Percentiles rank a stretch among this genome's conserved stretches.
Conservation (phyloP, 2,113 vertebrate species). For the Opisthocomus hoazin region DNA sequence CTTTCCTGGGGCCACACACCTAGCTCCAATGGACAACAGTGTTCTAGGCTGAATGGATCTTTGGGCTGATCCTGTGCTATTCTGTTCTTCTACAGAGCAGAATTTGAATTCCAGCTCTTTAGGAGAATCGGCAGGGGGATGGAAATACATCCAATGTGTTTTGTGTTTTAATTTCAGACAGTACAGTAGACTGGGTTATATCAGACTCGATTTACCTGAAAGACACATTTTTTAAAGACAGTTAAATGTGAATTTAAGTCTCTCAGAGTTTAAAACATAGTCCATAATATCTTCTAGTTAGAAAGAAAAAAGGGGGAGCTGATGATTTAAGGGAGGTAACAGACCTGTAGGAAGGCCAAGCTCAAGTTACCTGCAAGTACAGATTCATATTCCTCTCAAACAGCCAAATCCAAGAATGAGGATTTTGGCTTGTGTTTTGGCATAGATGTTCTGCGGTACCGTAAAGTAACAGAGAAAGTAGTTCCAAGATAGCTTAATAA, state of each 20-base stretch:
- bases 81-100: not conserved
- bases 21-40: accelerated
- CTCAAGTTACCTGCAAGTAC: not conserved
- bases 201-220: not conserved
- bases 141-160: not conserved
- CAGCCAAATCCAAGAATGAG: not conserved
- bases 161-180: not conserved
- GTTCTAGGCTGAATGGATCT: not conserved
- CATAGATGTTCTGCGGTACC: not conserved
- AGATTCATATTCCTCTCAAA: not conserved
- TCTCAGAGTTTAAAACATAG: not conserved
- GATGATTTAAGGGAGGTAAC: not conserved
- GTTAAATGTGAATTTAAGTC: not conserved
- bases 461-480: not conserved
- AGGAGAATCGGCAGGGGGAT: not conserved
- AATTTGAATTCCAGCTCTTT: not conserved
- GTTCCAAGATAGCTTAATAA: not conserved
- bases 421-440: not conserved
- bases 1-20: not conserved
- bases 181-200: not conserved
- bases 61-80: not conserved
- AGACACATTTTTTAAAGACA: not conserved
- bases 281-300: not conserved
- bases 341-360: not conserved
- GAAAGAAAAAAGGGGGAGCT: not conserved